Evolutionary conservation across 2,113 vertebrate species (phyloP).

Genomic region (Vombatus ursinus): DNA sequence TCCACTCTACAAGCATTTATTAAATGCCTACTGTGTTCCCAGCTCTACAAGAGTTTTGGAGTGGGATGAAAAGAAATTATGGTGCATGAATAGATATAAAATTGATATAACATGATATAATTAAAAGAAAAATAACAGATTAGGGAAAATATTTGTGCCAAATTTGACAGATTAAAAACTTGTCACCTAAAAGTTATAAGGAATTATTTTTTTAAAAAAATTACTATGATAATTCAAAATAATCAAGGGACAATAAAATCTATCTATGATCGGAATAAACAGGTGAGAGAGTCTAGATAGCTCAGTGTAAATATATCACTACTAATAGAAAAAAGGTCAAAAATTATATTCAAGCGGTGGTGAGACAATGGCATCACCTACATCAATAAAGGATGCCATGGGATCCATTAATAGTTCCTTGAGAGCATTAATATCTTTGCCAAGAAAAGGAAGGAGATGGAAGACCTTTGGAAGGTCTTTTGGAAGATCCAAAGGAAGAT

Average conservation of each 20-base stretch:
- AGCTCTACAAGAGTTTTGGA: background rate
- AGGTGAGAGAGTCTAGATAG: background rate
- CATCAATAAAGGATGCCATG: background rate
- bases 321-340: background rate
- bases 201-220: background rate
- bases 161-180: background rate
- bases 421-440: conserved; percentile 26
- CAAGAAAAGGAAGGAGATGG: background rate
- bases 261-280: background rate
- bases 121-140: background rate
- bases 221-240: background rate
- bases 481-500: too few relatives aligned
- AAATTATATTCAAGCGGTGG: background rate
- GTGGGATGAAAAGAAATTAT: background rate
- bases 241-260: background rate
- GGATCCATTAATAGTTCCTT: background rate
- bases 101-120: background rate
- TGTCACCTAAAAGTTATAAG: background rate
- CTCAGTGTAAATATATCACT: background rate
- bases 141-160: background rate
- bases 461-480: too few relatives aligned
- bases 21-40: background rate
- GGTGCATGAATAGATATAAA: background rate
- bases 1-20: background rate
- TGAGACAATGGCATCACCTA: background rate